phyloP scores from a whole-genome alignment of 1,140 invertebrate species.

The Zaprionus ornatus region DNA sequence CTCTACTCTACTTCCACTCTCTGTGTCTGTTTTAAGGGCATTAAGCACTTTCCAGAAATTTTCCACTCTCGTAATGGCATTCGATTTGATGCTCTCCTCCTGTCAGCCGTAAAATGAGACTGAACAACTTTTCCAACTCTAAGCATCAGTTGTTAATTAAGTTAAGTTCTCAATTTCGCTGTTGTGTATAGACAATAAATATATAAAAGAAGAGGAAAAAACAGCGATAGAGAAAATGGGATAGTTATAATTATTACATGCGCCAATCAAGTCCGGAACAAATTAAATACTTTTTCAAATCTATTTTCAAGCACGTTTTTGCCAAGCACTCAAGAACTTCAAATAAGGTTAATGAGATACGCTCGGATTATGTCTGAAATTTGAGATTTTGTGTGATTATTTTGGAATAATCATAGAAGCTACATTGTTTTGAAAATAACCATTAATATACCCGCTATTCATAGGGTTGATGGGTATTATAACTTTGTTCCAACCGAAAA shows the following conservation, averaged over 20 bases:
- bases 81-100: slow-evolving; percentile 11
- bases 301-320: background rate
- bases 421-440: too few relatives aligned
- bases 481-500: too few relatives aligned
- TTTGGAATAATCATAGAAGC: too few relatives aligned
- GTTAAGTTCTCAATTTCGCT: background rate
- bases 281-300: background rate
- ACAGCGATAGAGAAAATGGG: background rate
- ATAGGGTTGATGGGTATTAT: too few relatives aligned
- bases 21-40: slow-evolving; percentile 10
- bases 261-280: background rate
- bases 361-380: background rate
- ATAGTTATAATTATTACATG: background rate
- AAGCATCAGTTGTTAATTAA: slow-evolving; percentile 14
- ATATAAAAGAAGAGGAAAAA: background rate
- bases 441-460: too few relatives aligned
- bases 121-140: slow-evolving; percentile 2
- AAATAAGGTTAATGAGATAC: background rate
- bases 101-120: slow-evolving; percentile 1
- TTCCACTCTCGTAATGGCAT: slow-evolving; percentile 34
- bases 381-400: too few relatives aligned
- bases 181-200: background rate
- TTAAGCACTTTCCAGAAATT: slow-evolving; percentile 52
- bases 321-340: background rate
- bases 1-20: slow-evolving; percentile 22